A percentile compares a stretch with the other conserved stretches of the same genome.
Evolutionary conservation across 2,113 vertebrate genomes (phyloP).

Genomic region (Myanophis thanlyinensis): DNA sequence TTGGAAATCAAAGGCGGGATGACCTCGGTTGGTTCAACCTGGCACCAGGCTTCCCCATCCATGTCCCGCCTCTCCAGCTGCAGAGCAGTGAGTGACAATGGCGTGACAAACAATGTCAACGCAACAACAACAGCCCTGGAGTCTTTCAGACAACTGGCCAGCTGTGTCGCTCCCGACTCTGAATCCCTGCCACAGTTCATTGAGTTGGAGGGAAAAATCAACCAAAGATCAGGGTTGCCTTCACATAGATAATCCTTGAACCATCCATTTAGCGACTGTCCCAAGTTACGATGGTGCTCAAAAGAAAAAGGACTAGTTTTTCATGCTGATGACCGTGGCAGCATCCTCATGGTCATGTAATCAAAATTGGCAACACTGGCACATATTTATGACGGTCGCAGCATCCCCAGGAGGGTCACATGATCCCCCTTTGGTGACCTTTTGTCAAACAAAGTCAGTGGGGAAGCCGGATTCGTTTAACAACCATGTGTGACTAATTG

Average conservation of each 20-base stretch:
- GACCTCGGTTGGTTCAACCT: conserved; percentile 24
- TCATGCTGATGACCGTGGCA: not conserved
- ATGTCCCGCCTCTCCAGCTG: conserved; percentile 47
- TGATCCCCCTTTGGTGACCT: not conserved
- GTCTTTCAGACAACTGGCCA: not conserved
- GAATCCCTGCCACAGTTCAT: not conserved
- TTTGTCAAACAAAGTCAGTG: not conserved
- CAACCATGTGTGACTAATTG: not conserved
- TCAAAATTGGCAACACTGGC: not conserved
- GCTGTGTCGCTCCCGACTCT: not conserved
- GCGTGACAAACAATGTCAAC: conserved; percentile 5
- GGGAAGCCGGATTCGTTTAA: not conserved
- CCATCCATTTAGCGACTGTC: not conserved
- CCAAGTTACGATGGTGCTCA: not conserved
- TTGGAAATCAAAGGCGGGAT: not conserved
- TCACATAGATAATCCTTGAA: not conserved
- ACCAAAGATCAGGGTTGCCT: not conserved
- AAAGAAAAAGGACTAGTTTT: not conserved
- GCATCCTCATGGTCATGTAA: not conserved
- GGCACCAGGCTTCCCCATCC: conserved; percentile 10
- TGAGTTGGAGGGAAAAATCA: not conserved
- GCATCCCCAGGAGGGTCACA: too few relatives aligned
- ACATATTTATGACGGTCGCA: not conserved
- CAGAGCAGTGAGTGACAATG: conserved; percentile 24
- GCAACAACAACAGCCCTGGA: not conserved